Base-by-base conservation (phyloP, 1,140 invertebrate genomes). In the Protaetia brevitarsis region DNA sequence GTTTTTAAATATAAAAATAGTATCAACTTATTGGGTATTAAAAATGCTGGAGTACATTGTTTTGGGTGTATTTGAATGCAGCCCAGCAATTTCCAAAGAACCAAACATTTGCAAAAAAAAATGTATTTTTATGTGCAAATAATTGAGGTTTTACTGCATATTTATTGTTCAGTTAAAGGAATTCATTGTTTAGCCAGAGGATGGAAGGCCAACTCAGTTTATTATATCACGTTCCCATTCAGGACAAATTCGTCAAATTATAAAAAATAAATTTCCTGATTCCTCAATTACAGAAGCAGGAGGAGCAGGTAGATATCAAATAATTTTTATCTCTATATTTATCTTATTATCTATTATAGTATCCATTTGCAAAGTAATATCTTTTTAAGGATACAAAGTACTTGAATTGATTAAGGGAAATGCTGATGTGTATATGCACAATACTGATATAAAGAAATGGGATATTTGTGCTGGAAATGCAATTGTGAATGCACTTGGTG, bases 391-490 rank as follows among this genome's bases (percentile, higher is more conserved):
- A 27, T 98, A 93, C 78, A 99, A 99, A 82, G 88, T 90, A 5
- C 81, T 99, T 63, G 88, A 95, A 78, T 87, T 99, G 10, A 86
- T 93, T 0, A 87, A 88, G 72, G 90, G 91, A 21, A 89, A 91
- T 71, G 93, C 88, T 2, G 91, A 95, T 75, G 88, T 92, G 0
- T 99, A 99, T 76, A 79, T 98, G 7, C 97, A 99, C 76, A 87
- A 86, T 2, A 98, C 95, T 5, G 82, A 85, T 13, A 99, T 99
- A 16, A 98, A 99, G 76, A 99, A 99, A 78, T 99, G 97, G 97
- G 97, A 99, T 76, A 88, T 98, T 63, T 99, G 97, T 82, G 95
- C 97, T 27, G 95, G 95, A 26, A 89, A 98, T 80, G 97, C 96
- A 0, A 91, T 99, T 64, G 79, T 99, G 21, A 88, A 82, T 29